Evolutionary conservation across 2,797 vertebrate genomes (phyloP).

Genomic region (Psittacula derbiana): DNA sequence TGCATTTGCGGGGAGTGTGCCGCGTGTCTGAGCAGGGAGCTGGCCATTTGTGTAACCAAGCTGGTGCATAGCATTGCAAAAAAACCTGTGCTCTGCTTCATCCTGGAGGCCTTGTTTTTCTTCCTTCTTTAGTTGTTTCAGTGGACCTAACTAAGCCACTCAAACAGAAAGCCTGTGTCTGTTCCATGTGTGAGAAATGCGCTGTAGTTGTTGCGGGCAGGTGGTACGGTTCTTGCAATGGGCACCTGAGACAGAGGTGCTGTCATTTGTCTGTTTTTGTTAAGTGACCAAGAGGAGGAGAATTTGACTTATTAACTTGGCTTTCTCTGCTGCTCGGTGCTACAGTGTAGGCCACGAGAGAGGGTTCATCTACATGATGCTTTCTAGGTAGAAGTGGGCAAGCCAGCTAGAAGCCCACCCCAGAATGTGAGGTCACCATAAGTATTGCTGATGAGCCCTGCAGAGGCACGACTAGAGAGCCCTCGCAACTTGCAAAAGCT

Average conservation of each 20-base stretch:
- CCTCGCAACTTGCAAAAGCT: background rate
- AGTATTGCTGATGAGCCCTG: background rate
- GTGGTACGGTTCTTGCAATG: background rate
- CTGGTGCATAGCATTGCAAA: background rate
- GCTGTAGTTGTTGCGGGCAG: rapidly evolving
- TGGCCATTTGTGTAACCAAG: background rate
- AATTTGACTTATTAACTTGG: background rate
- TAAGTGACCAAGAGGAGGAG: background rate
- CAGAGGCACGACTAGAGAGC: background rate
- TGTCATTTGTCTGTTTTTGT: rapidly evolving
- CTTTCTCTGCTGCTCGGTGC: background rate
- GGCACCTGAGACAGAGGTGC: rapidly evolving
- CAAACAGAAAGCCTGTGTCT: background rate
- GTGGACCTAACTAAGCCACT: background rate
- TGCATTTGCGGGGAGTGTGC: background rate
- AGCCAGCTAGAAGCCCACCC: background rate
- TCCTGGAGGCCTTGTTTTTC: background rate
- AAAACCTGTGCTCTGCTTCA: background rate
- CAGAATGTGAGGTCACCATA: background rate
- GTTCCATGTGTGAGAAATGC: rapidly evolving
- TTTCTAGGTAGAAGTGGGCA: background rate
- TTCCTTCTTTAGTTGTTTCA: background rate
- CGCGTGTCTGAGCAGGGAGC: background rate
- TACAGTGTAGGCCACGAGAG: background rate
- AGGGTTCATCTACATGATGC: rapidly evolving